Percentiles rank a stretch among this genome's conserved stretches.
Evolutionary conservation across 2,888 invertebrate genomes (phyloP).

Genomic region (Teinopalpus imperialis): DNA sequence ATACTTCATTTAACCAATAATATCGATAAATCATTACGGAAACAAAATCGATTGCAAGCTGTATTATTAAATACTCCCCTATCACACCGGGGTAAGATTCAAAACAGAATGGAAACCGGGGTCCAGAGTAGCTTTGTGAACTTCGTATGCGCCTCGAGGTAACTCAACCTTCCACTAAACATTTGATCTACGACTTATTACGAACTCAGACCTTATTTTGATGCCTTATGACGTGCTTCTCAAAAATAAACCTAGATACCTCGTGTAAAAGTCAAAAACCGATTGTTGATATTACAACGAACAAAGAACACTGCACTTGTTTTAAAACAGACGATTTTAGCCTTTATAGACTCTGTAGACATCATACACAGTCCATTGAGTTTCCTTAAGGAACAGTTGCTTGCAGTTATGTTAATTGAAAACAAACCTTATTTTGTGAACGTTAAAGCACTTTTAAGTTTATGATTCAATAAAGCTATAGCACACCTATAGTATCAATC

Average conservation of each 20-base stretch:
- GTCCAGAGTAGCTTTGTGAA: conserved; percentile 27
- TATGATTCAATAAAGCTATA: conserved; percentile 13
- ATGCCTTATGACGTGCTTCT: conserved; percentile 16
- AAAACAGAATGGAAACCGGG: conserved; percentile 40
- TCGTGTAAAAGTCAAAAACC: background rate
- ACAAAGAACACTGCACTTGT: conserved; percentile 14
- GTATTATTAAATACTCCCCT: background rate
- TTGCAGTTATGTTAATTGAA: background rate
- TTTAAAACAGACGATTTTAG: conserved; percentile 8
- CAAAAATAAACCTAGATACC: conserved; percentile 6
- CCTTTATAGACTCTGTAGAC: conserved; percentile 20
- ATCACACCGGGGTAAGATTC: background rate
- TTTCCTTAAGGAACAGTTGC: conserved; percentile 8
- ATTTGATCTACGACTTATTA: conserved; percentile 37
- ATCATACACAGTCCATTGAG: conserved; percentile 23
- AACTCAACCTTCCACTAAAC: conserved; percentile 35
- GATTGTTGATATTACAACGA: background rate
- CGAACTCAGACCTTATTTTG: conserved; percentile 23
- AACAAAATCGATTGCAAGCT: conserved; percentile 9
- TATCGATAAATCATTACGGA: conserved; percentile 23
- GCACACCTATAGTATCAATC: conserved; percentile 65
- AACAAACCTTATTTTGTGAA: background rate
- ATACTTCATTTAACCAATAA: conserved; percentile 21
- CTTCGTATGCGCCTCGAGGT: conserved; percentile 31
- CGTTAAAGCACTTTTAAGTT: background rate